Conservation (phyloP, 2,797 vertebrate species). For the Hydrophis major region DNA sequence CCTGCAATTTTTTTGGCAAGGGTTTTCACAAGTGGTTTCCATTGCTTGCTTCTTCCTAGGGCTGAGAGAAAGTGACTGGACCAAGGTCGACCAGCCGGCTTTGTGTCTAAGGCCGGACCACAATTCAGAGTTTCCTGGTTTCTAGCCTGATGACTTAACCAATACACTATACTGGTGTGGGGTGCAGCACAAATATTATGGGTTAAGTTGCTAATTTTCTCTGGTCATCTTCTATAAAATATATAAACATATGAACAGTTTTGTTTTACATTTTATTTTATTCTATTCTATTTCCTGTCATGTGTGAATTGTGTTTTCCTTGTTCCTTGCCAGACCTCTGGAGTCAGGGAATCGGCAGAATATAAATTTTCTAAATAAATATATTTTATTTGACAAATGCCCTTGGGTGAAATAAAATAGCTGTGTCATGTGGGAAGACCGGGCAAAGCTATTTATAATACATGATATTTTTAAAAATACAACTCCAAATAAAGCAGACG, state of each 20-base stretch:
- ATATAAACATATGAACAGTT: background rate
- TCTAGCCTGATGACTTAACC: background rate
- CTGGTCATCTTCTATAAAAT: background rate
- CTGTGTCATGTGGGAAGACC: background rate
- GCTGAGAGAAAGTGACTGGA: background rate
- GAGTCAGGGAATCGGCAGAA: background rate
- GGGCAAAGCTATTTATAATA: background rate
- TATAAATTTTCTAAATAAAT: background rate
- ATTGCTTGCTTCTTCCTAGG: background rate
- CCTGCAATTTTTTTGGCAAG: background rate
- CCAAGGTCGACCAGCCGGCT: background rate
- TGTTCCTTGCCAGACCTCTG: background rate
- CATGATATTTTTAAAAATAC: background rate
- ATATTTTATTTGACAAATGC: background rate
- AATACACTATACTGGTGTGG: background rate
- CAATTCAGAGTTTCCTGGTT: background rate
- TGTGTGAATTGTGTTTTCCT: background rate
- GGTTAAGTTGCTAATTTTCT: background rate
- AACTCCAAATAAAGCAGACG: background rate
- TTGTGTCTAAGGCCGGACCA: background rate
- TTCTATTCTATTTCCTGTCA: background rate
- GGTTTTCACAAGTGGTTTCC: background rate
- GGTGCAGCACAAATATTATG: background rate
- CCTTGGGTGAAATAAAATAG: background rate
- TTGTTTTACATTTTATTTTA: background rate